phyloP scores from a whole-genome alignment of 2,113 vertebrate species.

The Loxodonta africana region DNA sequence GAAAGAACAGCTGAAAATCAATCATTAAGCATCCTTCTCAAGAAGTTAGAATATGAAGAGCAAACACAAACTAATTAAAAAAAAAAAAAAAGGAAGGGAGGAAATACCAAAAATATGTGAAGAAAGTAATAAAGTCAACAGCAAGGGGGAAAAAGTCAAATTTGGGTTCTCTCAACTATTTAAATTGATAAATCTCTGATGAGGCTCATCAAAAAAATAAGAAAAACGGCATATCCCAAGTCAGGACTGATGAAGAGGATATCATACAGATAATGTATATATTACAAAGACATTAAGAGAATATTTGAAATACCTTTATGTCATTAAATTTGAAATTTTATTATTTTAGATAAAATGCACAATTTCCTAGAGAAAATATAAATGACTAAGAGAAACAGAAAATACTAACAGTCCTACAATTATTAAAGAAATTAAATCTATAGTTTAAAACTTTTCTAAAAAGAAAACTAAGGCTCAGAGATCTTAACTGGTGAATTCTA shows the following conservation, averaged over 20 bases:
- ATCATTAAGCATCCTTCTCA: not conserved
- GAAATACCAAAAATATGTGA: not conserved
- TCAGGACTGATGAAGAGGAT: not conserved
- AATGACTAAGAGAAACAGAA: not conserved
- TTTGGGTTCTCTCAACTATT: not conserved
- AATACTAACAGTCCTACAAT: not conserved
- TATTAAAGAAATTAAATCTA: not conserved
- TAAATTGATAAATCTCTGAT: not conserved
- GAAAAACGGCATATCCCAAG: not conserved
- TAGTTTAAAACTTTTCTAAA: not conserved
- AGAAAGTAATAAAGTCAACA: not conserved
- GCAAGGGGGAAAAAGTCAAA: not conserved
- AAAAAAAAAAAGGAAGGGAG: not conserved
- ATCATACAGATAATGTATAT: not conserved
- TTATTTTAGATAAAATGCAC: not conserved
- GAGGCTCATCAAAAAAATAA: not conserved
- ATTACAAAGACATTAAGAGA: not conserved
- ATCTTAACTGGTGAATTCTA: not conserved
- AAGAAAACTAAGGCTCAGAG: not conserved
- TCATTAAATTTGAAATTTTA: not conserved
- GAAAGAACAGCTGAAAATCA: not conserved
- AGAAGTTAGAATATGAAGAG: not conserved
- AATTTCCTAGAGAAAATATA: not conserved
- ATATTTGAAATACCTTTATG: constrained; percentile 13
- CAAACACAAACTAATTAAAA: not conserved